Conservation (phyloP, 2,888 invertebrate species). For the Parnassius apollo region DNA sequence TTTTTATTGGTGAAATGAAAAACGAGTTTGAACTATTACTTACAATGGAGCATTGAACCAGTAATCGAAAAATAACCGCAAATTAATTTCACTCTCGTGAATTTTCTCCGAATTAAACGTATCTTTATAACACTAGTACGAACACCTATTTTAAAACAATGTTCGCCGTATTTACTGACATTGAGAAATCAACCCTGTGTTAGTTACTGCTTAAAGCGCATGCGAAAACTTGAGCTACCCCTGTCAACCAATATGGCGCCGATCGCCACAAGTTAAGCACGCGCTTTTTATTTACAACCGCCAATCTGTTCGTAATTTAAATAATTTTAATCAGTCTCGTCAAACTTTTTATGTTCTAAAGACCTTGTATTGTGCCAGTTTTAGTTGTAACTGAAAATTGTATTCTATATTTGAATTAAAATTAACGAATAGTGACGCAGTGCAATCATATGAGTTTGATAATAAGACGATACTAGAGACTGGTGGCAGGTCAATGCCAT, state of each 20-base stretch:
- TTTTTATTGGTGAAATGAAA: too few relatives aligned
- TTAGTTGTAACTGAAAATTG: slow-evolving; percentile 24
- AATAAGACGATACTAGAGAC: slow-evolving; percentile 45
- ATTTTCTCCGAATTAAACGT: too few relatives aligned
- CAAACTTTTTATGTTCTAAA: slow-evolving; percentile 21
- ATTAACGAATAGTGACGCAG: slow-evolving; percentile 45
- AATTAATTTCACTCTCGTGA: too few relatives aligned
- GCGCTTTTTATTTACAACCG: slow-evolving; percentile 61
- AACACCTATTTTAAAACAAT: slow-evolving; percentile 38
- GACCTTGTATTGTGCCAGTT: slow-evolving; percentile 23
- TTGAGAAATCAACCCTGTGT: slow-evolving; percentile 49
- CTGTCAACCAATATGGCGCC: slow-evolving; percentile 74
- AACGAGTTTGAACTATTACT: too few relatives aligned
- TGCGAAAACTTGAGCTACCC: slow-evolving; percentile 63
- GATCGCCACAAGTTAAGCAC: slow-evolving; percentile 71
- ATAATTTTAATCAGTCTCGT: slow-evolving; percentile 20
- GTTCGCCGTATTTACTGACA: slow-evolving; percentile 41
- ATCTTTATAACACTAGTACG: too few relatives aligned
- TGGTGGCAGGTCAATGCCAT: slow-evolving; percentile 50
- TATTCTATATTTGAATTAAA: slow-evolving; percentile 14
- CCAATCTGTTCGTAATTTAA: slow-evolving; percentile 30
- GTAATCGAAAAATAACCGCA: too few relatives aligned
- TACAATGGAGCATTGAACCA: too few relatives aligned
- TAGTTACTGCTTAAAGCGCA: slow-evolving; percentile 52
- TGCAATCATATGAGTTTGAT: slow-evolving; percentile 56